Evolutionary conservation across 1,140 invertebrate genomes (phyloP).

Genomic region (Gryllus bimaculatus): DNA sequence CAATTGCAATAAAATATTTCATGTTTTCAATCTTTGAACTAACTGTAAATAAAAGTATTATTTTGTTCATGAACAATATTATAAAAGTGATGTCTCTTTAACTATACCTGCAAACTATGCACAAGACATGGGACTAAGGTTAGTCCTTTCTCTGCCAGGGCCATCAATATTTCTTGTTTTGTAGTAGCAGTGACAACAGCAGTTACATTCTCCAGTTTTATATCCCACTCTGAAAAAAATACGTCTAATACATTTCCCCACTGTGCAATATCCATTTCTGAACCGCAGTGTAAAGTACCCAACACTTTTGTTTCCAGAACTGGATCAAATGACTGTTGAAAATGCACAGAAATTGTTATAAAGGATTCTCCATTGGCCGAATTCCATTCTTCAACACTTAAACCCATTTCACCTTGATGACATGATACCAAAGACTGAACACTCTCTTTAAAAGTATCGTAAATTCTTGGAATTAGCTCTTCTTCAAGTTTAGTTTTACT

Average conservation of each 20-base stretch:
- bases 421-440: conserved; percentile 33
- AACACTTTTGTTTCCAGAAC: conserved; percentile 32
- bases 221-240: conserved; percentile 37
- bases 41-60: conserved; percentile 10
- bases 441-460: conserved; percentile 36
- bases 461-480: conserved; percentile 42
- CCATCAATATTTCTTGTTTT: conserved; percentile 31
- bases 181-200: conserved; percentile 37
- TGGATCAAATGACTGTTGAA: conserved; percentile 34
- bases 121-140: conserved; percentile 40
- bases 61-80: background rate
- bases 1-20: background rate
- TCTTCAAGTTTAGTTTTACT: conserved; percentile 40
- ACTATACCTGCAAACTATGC: conserved; percentile 35
- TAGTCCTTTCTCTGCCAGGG: conserved; percentile 33
- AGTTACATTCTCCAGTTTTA: conserved; percentile 37
- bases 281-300: conserved; percentile 20
- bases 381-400: conserved; percentile 42
- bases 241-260: conserved; percentile 35
- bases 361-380: conserved; percentile 37
- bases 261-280: conserved; percentile 24
- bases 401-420: conserved; percentile 32
- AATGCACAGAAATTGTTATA: conserved; percentile 39
- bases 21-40: background rate
- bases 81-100: background rate